A percentile compares a stretch with the other conserved stretches of the same genome.
phyloP scores from a whole-genome alignment of 1,140 invertebrate species.

The Harlomillsia oculata region DNA sequence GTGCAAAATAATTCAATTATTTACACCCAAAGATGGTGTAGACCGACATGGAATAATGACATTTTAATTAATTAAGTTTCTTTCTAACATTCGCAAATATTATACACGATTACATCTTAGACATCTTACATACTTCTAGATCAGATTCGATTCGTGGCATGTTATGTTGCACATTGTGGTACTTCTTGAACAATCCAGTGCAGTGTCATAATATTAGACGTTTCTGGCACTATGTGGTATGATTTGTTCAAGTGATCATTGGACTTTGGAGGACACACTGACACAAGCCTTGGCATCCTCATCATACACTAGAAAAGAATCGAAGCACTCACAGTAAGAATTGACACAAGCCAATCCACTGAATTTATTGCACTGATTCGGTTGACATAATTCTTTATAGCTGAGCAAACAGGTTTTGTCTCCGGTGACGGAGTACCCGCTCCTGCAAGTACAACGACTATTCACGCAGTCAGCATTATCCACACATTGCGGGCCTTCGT shows the following conservation, averaged over 20 bases:
- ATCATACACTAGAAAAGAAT: slow-evolving; percentile 20
- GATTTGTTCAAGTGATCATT: neutral
- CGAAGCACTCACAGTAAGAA: slow-evolving; percentile 15
- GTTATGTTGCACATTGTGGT: too few relatives aligned
- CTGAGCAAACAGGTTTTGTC: slow-evolving; percentile 15
- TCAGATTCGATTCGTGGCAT: too few relatives aligned
- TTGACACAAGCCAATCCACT: slow-evolving; percentile 15
- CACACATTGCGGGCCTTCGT: slow-evolving; percentile 1
- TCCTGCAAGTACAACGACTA: slow-evolving; percentile 3
- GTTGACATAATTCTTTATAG: slow-evolving; percentile 17
- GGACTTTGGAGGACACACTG: slow-evolving; percentile 6
- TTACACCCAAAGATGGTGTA: too few relatives aligned
- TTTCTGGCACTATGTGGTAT: neutral
- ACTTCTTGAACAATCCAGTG: too few relatives aligned
- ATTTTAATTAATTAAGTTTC: too few relatives aligned
- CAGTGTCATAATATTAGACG: too few relatives aligned
- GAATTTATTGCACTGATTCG: slow-evolving; percentile 18
- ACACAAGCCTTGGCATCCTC: slow-evolving; percentile 18
- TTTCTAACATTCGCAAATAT: too few relatives aligned
- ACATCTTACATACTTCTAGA: too few relatives aligned
- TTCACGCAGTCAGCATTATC: slow-evolving; percentile 13
- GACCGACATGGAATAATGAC: too few relatives aligned
- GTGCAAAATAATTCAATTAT: too few relatives aligned
- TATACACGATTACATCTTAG: too few relatives aligned
- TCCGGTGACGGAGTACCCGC: slow-evolving; percentile 10